Percentiles rank a stretch among this genome's conserved stretches.
Evolutionary conservation across 2,113 vertebrate genomes (phyloP).

Genomic region (Oxyura jamaicensis): DNA sequence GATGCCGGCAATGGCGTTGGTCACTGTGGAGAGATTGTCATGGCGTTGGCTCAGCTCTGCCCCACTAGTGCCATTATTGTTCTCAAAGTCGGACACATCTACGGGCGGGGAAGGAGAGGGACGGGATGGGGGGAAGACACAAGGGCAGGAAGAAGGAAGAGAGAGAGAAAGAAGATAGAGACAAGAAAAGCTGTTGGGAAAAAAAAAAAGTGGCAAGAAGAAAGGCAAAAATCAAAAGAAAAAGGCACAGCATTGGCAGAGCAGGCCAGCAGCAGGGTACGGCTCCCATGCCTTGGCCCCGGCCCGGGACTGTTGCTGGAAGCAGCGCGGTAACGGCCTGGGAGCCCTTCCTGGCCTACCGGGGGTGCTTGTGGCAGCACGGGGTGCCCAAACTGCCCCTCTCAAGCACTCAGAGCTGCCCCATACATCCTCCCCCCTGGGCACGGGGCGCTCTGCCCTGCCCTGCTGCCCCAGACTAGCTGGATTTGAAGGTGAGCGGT

Average conservation of each 20-base stretch:
- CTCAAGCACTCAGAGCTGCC: background rate
- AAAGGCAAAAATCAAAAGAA: slow-evolving; percentile 51
- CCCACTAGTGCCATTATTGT: slow-evolving; percentile 85
- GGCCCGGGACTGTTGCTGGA: background rate
- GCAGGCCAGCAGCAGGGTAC: background rate
- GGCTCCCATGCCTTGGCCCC: background rate
- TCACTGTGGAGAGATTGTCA: slow-evolving; percentile 98
- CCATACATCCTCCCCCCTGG: background rate
- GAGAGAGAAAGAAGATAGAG: slow-evolving; percentile 73
- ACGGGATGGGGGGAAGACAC: slow-evolving; percentile 38
- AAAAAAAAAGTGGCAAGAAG: slow-evolving; percentile 29
- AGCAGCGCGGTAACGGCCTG: background rate
- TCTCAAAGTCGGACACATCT: slow-evolving; percentile 88
- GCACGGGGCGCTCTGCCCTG: background rate
- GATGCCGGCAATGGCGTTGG: slow-evolving; percentile 94
- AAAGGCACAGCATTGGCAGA: slow-evolving; percentile 22
- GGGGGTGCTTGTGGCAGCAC: background rate
- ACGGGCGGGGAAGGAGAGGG: slow-evolving; percentile 58
- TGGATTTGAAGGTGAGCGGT: background rate
- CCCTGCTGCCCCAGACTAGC: background rate
- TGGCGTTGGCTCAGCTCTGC: slow-evolving; percentile 81
- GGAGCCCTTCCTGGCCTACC: background rate
- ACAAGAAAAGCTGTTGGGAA: slow-evolving; percentile 69
- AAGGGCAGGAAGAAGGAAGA: slow-evolving; percentile 51
- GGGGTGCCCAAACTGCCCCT: background rate